These are phyloP conservation scores for Argynnis bischoffii DNA, from an alignment of 2,888 invertebrate genomes.

Conservation along the genomic window DNA sequence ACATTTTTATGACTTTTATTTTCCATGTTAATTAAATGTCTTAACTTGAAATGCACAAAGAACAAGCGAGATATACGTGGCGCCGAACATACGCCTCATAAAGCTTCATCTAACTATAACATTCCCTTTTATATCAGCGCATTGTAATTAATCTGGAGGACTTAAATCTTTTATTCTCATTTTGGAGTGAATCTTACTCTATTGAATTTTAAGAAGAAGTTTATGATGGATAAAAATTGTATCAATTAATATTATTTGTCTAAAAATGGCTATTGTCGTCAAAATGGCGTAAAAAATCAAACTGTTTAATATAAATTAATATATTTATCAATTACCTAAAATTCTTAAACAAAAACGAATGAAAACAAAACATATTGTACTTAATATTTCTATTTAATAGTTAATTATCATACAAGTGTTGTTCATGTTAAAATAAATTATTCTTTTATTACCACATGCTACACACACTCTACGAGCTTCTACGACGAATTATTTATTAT, in stretches of 20 bases:
- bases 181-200: background rate
- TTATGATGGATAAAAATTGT: background rate
- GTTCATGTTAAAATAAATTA: background rate
- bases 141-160: slow-evolving; percentile 10
- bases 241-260: too few species aligned
- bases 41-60: slow-evolving; percentile 5
- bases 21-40: background rate
- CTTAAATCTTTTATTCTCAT: background rate
- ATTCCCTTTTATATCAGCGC: slow-evolving; percentile 3
- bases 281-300: too few species aligned
- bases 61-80: background rate
- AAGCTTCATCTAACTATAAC: slow-evolving; percentile 7
- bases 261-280: too few species aligned
- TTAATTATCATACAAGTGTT: too few species aligned
- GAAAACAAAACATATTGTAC: too few species aligned
- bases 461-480: slow-evolving; percentile 1
- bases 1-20: background rate
- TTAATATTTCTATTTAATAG: too few species aligned
- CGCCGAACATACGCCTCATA: background rate
- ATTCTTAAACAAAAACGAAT: too few species aligned
- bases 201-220: slow-evolving; percentile 3
- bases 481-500: slow-evolving; percentile 1
- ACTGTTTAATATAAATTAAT: too few species aligned
- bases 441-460: background rate
- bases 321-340: too few species aligned